Percentiles rank a stretch among this genome's conserved stretches.
Conservation (phyloP, 2,113 vertebrate species). For the Syrmaticus mikado region DNA sequence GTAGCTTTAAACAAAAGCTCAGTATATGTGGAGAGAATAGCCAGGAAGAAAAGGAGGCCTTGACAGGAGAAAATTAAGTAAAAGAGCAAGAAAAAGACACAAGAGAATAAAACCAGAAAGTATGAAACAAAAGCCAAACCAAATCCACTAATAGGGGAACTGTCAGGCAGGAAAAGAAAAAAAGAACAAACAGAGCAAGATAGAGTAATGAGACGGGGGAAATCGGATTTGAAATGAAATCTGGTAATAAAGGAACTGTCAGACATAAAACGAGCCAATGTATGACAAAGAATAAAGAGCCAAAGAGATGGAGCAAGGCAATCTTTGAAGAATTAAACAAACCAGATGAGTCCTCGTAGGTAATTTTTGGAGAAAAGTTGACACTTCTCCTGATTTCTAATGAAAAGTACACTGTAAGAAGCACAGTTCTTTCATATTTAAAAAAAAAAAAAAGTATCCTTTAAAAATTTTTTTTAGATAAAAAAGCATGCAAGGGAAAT, state of each 20-base stretch:
- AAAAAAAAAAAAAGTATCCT: no score
- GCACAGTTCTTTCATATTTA: neutral
- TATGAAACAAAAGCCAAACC: conserved; percentile 59
- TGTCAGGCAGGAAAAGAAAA: conserved; percentile 59
- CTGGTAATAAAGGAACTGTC: conserved; percentile 65
- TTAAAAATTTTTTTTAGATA: neutral
- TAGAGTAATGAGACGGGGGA: conserved; percentile 54
- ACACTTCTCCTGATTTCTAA: conserved; percentile 37
- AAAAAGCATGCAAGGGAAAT: neutral
- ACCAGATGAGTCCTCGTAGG: conserved; percentile 43
- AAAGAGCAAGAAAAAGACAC: conserved; percentile 39
- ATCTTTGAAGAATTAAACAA: conserved; percentile 61
- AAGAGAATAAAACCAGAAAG: conserved; percentile 53
- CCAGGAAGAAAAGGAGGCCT: neutral
- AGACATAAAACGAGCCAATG: conserved; percentile 47
- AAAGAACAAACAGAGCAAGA: conserved; percentile 63
- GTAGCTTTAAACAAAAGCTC: conserved; percentile 22
- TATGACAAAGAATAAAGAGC: conserved; percentile 51
- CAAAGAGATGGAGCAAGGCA: conserved; percentile 22
- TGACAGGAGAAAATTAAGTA: conserved; percentile 47
- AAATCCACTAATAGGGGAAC: conserved; percentile 55
- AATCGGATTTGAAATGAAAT: conserved; percentile 66
- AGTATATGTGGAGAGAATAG: neutral
- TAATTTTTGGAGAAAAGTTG: conserved; percentile 41
- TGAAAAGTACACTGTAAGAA: conserved; percentile 8